These are phyloP conservation scores for Gymnoscopelus microlampas DNA, from an alignment of 2,797 vertebrate genomes.

Conservation along the genomic window DNA sequence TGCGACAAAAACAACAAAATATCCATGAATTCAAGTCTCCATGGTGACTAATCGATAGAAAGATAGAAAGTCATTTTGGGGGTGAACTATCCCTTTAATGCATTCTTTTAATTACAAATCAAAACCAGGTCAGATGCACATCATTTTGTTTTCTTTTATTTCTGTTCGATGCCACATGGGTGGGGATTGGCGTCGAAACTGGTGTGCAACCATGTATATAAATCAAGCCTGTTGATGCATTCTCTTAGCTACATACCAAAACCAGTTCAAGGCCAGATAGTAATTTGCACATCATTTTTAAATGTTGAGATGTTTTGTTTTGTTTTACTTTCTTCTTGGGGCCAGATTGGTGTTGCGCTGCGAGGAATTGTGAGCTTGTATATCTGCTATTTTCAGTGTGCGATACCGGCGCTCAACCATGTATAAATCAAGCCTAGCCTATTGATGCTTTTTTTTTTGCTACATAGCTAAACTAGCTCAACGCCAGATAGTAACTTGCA, in stretches of 20 bases:
- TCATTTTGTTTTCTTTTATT: not conserved
- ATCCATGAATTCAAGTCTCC: too few relatives aligned
- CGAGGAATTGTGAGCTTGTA: too few relatives aligned
- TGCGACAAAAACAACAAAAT: too few relatives aligned
- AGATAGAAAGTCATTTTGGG: too few relatives aligned
- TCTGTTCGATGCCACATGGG: too few relatives aligned
- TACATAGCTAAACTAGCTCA: constrained; percentile 34
- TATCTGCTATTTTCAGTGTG: too few relatives aligned
- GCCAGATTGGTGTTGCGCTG: too few relatives aligned
- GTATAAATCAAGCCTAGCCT: constrained; percentile 9
- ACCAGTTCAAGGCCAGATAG: constrained; percentile 22
- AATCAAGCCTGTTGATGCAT: constrained; percentile 50
- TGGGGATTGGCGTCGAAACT: too few relatives aligned
- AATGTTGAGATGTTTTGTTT: not conserved
- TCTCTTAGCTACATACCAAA: constrained; percentile 53
- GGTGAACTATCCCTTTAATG: too few relatives aligned
- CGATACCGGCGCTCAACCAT: too few relatives aligned
- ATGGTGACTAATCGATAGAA: too few relatives aligned
- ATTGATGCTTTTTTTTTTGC: constrained; percentile 65
- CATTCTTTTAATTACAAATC: not conserved
- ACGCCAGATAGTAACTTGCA: constrained; percentile 42
- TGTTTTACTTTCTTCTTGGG: too few relatives aligned
- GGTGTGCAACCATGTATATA: not conserved
- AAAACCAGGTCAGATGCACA: constrained; percentile 35
- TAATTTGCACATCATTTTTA: constrained; percentile 49